phyloP scores from a whole-genome alignment of 2,113 vertebrate genomes.

The Mirounga angustirostris region DNA sequence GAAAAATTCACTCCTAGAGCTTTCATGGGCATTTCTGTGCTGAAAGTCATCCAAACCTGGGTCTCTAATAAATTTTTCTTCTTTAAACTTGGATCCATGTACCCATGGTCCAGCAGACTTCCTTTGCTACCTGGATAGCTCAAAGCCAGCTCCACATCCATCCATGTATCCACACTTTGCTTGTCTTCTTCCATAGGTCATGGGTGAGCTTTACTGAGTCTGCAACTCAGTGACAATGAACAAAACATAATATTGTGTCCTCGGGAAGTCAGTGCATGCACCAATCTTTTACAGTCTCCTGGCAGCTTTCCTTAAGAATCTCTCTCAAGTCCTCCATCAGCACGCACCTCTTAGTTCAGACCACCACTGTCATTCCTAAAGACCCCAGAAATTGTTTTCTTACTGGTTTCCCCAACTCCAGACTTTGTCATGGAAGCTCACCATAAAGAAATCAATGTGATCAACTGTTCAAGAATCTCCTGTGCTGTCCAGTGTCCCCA shows the following conservation, averaged over 20 bases:
- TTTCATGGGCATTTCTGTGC: neutral
- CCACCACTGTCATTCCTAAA: too few relatives aligned
- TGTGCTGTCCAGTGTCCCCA: neutral
- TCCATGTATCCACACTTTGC: accelerated
- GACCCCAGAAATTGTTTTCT: too few relatives aligned
- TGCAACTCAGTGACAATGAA: neutral
- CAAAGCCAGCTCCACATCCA: too few relatives aligned
- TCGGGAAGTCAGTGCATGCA: neutral
- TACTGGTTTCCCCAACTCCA: neutral
- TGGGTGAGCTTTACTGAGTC: too few relatives aligned
- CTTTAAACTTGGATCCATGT: neutral
- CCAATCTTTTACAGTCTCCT: neutral
- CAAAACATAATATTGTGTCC: accelerated
- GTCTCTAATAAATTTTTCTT: neutral
- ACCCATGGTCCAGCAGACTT: neutral
- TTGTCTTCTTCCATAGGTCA: neutral
- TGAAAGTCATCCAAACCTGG: neutral
- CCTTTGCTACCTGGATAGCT: neutral
- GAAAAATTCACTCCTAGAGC: neutral
- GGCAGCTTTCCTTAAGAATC: neutral
- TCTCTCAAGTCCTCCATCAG: neutral
- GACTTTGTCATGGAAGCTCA: neutral
- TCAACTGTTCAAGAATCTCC: too few relatives aligned
- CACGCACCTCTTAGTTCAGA: too few relatives aligned
- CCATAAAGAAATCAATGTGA: neutral